A percentile compares a stretch with the other conserved stretches of the same genome.
These are phyloP conservation scores for Capreolus pygargus DNA, from an alignment of 2,113 vertebrate species.

Conservation along the genomic window DNA sequence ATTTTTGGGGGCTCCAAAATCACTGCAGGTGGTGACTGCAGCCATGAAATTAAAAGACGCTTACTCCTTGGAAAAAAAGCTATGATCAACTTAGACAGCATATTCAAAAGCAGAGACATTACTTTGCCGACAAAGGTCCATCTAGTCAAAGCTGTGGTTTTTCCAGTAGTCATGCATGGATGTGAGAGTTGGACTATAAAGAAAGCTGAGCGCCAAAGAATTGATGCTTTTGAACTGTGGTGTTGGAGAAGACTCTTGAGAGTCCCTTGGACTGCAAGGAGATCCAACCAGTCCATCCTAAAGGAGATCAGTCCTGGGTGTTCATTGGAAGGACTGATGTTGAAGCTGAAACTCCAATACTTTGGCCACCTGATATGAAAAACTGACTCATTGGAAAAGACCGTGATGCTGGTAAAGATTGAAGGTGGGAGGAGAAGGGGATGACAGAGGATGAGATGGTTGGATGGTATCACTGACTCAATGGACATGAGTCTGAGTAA, in stretches of 20 bases:
- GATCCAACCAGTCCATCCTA: not conserved
- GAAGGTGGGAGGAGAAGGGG: not conserved
- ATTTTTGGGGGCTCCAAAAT: not conserved
- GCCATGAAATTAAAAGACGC: not conserved
- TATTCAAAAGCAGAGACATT: not conserved
- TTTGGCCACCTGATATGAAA: not conserved
- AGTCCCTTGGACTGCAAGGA: not conserved
- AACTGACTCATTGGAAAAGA: not conserved
- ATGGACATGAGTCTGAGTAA: not conserved
- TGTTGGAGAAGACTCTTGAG: not conserved
- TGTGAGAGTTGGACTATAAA: not conserved
- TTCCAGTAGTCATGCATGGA: not conserved
- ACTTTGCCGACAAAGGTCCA: not conserved
- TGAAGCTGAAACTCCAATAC: not conserved
- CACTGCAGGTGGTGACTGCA: not conserved
- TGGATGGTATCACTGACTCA: not conserved
- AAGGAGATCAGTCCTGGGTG: not conserved
- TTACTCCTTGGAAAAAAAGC: not conserved
- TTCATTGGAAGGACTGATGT: not conserved
- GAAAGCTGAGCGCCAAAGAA: rapidly evolving
- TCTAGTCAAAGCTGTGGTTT: not conserved
- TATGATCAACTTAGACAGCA: not conserved
- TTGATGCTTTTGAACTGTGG: not conserved
- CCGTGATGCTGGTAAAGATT: not conserved
- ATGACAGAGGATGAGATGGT: not conserved